Percentiles rank a stretch among this genome's conserved stretches.
Evolutionary conservation across 2,888 invertebrate genomes (phyloP).

Genomic region (Heteropelma amictum): DNA sequence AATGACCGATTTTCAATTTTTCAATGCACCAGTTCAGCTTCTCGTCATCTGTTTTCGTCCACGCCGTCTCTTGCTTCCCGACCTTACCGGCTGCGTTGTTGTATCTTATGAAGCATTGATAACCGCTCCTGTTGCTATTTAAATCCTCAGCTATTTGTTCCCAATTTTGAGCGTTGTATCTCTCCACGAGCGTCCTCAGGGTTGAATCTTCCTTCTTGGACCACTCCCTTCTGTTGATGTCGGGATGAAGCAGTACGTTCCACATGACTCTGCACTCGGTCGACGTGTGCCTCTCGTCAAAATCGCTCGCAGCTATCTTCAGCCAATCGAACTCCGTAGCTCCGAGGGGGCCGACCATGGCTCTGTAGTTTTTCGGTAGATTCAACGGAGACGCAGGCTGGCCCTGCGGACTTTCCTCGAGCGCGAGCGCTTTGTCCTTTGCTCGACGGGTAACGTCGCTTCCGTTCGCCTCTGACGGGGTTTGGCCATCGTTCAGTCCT

Average conservation of each 20-base stretch:
- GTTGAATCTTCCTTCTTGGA: slow-evolving; percentile 78
- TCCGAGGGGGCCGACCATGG: slow-evolving; percentile 64
- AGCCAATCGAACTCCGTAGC: slow-evolving; percentile 81
- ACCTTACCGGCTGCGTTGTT: slow-evolving; percentile 80
- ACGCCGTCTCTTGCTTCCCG: too few relatives aligned
- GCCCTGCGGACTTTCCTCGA: too few relatives aligned
- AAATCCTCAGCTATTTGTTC: slow-evolving; percentile 81
- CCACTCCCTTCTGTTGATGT: slow-evolving; percentile 82
- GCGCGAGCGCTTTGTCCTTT: too few relatives aligned
- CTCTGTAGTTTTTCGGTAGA: slow-evolving; percentile 61
- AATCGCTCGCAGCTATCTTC: slow-evolving; percentile 77
- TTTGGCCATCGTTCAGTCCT: neutral
- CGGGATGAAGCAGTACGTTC: slow-evolving; percentile 85
- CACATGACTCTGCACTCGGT: slow-evolving; percentile 85
- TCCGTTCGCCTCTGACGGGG: neutral
- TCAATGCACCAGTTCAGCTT: slow-evolving; percentile 82
- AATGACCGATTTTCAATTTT: slow-evolving; percentile 82
- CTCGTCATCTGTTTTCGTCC: slow-evolving; percentile 85
- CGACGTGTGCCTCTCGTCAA: slow-evolving; percentile 81
- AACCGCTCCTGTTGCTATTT: slow-evolving; percentile 82
- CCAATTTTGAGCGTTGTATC: slow-evolving; percentile 83
- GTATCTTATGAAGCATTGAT: slow-evolving; percentile 85
- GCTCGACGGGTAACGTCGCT: too few relatives aligned
- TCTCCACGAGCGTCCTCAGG: slow-evolving; percentile 75
- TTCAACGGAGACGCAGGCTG: slow-evolving; percentile 33